Base-by-base conservation (phyloP, 2,113 vertebrate genomes). In the Antechinus stuartii region DNA sequence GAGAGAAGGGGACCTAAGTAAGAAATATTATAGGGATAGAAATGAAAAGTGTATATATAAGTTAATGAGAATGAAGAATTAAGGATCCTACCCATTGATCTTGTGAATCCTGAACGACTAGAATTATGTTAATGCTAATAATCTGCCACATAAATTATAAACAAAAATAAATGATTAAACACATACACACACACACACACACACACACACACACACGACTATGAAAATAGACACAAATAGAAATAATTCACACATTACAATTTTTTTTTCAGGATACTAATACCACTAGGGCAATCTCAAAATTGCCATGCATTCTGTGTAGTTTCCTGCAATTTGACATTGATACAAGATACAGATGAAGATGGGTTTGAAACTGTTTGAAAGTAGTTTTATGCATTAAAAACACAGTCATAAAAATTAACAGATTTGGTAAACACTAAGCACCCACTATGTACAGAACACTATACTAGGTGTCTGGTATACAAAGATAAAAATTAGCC, bases 151-250 rank as follows among this genome's bases (percentile, higher is more conserved):
- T 30, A 96, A 97, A 84, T 92, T 50, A 94, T 68, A 97, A 96
- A 12, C 50, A 92, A 90, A 92, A 25, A 27, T 46, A 91, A 92
- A 52, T 90, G 96, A 92, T 98, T 97, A 94, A 93, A 89, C 61
- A 89, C 26, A 7, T 46, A 84, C 95, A 92, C 47, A 1, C 93
- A n/a, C 22, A 89, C 55, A 97, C 90, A 96, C 26, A 7, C 50
- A 84, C 95, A 92, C 47, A 1, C 93, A n/a, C 22, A 89, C 26
- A 7, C 50, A 84, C 95, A 92, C 47, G 2, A 55, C 93, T 84
- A 1, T n/a, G 35, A 42, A 84, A 84, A 84, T 23, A 22, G n/a
- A 84, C n/a, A 22, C 16, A 42, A 84, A 42, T 8, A 2, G n/a
- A 42, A 84, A 84, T 84, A 84, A 22, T 1, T 84, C n/a, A 42